phyloP scores from a whole-genome alignment of 2,113 vertebrate genomes.

The Zosterops japonicus region DNA sequence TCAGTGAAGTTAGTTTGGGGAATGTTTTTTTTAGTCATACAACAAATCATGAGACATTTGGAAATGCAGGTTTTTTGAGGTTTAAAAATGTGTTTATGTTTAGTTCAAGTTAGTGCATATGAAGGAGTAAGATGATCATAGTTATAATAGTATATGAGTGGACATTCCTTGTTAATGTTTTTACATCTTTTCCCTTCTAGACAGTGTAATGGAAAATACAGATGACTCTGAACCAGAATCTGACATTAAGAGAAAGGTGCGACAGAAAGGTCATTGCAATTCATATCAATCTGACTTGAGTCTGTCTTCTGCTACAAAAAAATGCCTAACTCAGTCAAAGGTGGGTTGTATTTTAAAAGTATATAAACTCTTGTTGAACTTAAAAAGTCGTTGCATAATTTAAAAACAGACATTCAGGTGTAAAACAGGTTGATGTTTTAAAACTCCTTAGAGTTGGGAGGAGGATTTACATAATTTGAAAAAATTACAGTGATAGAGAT shows the following conservation, averaged over 20 bases:
- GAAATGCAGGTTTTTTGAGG: background rate
- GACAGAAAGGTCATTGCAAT: constrained; percentile 73
- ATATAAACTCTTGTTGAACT: background rate
- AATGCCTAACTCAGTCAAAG: constrained; percentile 74
- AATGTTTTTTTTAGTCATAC: background rate
- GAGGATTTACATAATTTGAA: background rate
- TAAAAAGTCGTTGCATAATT: background rate
- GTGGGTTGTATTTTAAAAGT: constrained; percentile 56
- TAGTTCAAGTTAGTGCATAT: background rate
- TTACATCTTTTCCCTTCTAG: constrained; percentile 45
- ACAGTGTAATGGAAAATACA: constrained; percentile 69
- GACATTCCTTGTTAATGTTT: background rate
- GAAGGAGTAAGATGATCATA: background rate
- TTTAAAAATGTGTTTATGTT: background rate
- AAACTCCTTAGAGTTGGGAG: background rate
- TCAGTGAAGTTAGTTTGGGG: background rate
- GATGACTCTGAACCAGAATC: constrained; percentile 73
- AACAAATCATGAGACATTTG: background rate
- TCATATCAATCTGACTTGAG: constrained; percentile 52
- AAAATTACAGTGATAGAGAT: background rate
- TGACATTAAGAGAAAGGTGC: constrained; percentile 77
- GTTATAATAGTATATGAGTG: background rate
- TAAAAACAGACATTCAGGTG: background rate
- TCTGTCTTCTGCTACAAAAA: constrained; percentile 71
- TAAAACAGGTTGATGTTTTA: background rate